phyloP scores from a whole-genome alignment of 2,113 vertebrate species.

The Cheirogaleus medius region DNA sequence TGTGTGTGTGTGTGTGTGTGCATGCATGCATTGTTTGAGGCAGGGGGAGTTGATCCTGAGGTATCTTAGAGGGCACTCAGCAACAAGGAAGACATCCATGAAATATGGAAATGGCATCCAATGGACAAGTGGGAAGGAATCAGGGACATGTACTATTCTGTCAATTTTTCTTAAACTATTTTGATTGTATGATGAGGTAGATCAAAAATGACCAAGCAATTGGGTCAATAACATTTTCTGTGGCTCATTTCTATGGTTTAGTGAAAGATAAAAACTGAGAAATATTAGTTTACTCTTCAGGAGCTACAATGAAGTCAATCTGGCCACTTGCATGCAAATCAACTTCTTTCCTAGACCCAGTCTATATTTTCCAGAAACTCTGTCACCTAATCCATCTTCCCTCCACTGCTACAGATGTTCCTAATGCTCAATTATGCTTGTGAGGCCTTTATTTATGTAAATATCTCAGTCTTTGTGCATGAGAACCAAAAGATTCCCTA shows the following conservation, averaged over 20 bases:
- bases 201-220: background rate
- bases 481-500: constrained; percentile 19
- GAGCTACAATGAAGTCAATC: background rate
- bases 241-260: background rate
- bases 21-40: too few relatives aligned
- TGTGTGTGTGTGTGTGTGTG: background rate
- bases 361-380: background rate
- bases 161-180: background rate
- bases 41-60: background rate
- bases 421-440: background rate
- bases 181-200: background rate
- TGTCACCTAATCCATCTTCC: background rate
- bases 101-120: background rate
- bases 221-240: background rate
- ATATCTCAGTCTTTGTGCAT: background rate
- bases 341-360: constrained; percentile 10
- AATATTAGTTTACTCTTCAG: background rate
- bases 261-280: background rate
- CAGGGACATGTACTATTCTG: background rate
- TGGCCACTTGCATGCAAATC: background rate
- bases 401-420: background rate
- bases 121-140: background rate
- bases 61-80: background rate
- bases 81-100: background rate
- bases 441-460: background rate